Evolutionary conservation across 2,113 vertebrate genomes (phyloP), one percentile per base, ranked within the genome.

Genomic region (Seriola rivoliana): DNA sequence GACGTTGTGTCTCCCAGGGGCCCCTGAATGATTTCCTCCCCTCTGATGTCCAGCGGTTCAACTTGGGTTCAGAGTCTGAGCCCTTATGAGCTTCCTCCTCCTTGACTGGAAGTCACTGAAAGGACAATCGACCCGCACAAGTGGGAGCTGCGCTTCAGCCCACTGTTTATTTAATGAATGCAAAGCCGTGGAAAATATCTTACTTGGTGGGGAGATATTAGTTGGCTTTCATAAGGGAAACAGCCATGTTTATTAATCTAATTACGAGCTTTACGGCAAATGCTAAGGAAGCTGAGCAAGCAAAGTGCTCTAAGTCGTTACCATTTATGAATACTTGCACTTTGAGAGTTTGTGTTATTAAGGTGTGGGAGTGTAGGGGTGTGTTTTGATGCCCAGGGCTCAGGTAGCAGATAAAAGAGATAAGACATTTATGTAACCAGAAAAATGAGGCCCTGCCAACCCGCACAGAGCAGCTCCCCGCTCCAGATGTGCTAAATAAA

Each of bases 81-180:
- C 10, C 54, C 29, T 63, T 65, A 66, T 65, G 29, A 78, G 62
- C 84, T 83, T 87, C 75, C 82, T 71, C 59, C 58, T 67, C 29
- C 32, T 36, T 85, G 34, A 87, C 78, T 91, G 89, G 86, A 91
- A 90, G 84, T 89, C 60, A 82, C 69, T 85, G 59, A 86, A 80
- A 78, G 62, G 59, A 88, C 81, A 85, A 90, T 87, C 44, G 79
- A 25, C 32, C 59, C 48, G 69, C 66, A 55, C 68, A 84, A 57
- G 38, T 76, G 64, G 52, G 29, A 76, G 67, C 38, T 60, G 57
- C 65, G 75, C 62, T 50, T 21, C 42, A 5, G 16, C 32, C 59
- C 52, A 52, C 68, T 69, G 19, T 40, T 75, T 57, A 13, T 46
- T 62, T 71, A 66, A 21, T 73, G 9, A 5, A 52, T 9, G 17